A percentile compares a stretch with the other conserved stretches of the same genome.
Evolutionary conservation across 2,113 vertebrate species (phyloP).

Genomic region (Oreochromis spilurus): DNA sequence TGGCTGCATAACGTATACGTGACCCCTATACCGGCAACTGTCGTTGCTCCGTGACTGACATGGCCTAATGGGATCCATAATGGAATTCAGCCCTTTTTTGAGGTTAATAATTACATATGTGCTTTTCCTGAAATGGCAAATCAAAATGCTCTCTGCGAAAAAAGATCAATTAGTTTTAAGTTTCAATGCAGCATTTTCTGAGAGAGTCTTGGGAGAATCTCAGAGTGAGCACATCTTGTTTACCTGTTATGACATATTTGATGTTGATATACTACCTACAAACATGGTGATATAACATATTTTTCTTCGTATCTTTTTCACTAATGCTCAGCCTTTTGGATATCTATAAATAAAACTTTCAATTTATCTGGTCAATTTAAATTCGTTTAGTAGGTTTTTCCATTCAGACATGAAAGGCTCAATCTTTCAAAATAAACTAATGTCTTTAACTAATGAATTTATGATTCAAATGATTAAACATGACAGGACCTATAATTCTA

Average conservation of each 20-base stretch:
- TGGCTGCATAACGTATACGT: neutral
- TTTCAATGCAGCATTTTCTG: neutral
- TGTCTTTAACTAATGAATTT: neutral
- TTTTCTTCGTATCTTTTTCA: neutral
- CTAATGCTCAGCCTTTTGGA: neutral
- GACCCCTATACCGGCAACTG: neutral
- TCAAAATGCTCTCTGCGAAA: neutral
- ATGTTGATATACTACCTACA: neutral
- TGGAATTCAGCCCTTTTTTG: neutral
- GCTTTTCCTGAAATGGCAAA: neutral
- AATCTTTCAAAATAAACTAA: neutral
- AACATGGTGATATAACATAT: neutral
- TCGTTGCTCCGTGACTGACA: neutral
- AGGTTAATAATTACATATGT: neutral
- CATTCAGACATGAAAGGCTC: neutral
- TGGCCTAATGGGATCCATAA: neutral
- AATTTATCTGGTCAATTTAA: neutral
- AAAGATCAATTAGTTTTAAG: neutral
- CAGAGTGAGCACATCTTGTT: neutral
- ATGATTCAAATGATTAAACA: neutral
- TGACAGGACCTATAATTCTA: neutral
- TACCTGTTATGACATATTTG: neutral
- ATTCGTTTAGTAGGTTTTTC: neutral
- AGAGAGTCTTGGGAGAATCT: neutral
- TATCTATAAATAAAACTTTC: neutral